Base-by-base conservation (phyloP, 2,797 vertebrate species). In the Acomys russatus region DNA sequence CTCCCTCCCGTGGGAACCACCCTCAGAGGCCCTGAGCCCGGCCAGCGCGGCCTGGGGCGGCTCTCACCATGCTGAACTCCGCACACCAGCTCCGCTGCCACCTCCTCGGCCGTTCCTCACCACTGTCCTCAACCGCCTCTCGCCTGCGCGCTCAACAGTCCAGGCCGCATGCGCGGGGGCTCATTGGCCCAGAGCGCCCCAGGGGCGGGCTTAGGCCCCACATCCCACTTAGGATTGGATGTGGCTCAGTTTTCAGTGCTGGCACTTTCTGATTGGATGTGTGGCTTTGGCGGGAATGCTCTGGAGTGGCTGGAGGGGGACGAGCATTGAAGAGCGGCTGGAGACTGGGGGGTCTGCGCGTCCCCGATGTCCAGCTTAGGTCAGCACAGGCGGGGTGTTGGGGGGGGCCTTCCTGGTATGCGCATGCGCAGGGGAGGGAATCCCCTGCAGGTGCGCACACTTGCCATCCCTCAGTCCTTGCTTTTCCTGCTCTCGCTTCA, bases 1-100 rank as follows among this genome's bases (percentile, higher is more conserved):
- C 82, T 8, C 38, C 30, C 38, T 66, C 25, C 82, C 9, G 35
- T 6, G 82, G 61, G 2, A 0, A 23, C 35, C 6, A 17, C 25
- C 59, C 59, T 30, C 59, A 3, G 80, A 28, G 59, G 28, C 38
- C 63, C 82, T 20, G 82, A 66, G 9, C 38, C 82, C 79, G 14
- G 8, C 38, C 61, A 64, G 38, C 82, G 25, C 1, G 2, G 38
- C 63, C 28, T 1, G 23, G 82, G 80, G 61, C 63, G 22, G 63
- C 44, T 33, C 82, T 85, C 82, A 85, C 82, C 82, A 85, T 85
- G 38, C 82, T 85, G 28, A 49, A 68, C 63, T 85, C 63, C 63
- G 38, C 28, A 33, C 63, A 51, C 28, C 28, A 7, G 63, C 82
- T 68, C 82, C 33, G 23, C 35, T 3, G n/a, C 78, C 7, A 12